Base-by-base conservation (phyloP, 2,113 vertebrate species). In the Pseudorasbora parva region DNA sequence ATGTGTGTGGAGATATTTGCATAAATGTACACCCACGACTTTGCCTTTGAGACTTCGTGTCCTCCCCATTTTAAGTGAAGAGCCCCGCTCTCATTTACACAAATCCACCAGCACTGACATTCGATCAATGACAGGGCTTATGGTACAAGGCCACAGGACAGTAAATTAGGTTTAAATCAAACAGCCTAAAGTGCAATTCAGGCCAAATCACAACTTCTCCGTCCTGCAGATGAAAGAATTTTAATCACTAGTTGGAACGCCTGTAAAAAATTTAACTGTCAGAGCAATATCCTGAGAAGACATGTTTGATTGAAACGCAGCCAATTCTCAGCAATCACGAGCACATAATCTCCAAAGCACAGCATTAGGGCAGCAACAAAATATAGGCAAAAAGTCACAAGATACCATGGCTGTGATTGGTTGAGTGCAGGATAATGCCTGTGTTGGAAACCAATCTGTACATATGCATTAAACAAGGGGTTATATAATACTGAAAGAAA, bases 131-230 rank as follows among this genome's bases (percentile, higher is more conserved):
- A 76, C 45, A 33, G 51, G 49, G 59, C 37, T 82, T 80, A 71
- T 74, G 60, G 73, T 21, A 73, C 82, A 82, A 80, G 56, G 68
- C 69, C 66, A 69, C 47, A 56, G 33, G 73, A 54, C 82, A 80
- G 77, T 74, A 86, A 83, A 86, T 80, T 86, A 78, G 19, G 37
- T 43, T 83, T 86, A 80, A 79, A 86, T 79, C 69, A 83, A 83
- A 83, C 68, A 51, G 54, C 56, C 75, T 60, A 71, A 68, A 78
- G 82, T 56, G 69, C 60, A 83, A 72, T 71, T 68, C 62, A 54
- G 73, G 60, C 56, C 66, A 64, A 69, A 51, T 49, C 45, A 62
- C 62, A 83, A 76, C 21, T 59, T 49, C 62, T 43, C 57, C 10
- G 8, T 23, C 60, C 49, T 37, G 43, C 4, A 73, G 64, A 82